Base-by-base conservation (phyloP, 2,888 invertebrate genomes). In the Hecatera dysodea region DNA sequence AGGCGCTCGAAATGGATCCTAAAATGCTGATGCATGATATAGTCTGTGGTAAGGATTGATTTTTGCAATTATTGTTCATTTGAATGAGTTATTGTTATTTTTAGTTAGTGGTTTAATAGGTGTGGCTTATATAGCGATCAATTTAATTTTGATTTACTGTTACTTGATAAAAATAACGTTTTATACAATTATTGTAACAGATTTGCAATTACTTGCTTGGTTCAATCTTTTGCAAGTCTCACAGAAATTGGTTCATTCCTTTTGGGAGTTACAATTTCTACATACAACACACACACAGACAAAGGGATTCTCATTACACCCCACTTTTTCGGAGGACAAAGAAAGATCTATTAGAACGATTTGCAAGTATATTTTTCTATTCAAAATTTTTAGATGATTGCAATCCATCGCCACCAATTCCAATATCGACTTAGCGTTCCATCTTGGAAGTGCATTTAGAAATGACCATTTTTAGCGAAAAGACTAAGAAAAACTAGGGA, bases 11-110 rank as follows among this genome's bases (percentile, higher is more conserved):
- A 74, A 77, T 77, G 77, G 64, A 60, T 68, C 24, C 77, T 8
- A 59, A 46, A 44, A 48, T 12, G 39, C 7, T 77, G 8, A 77
- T 77, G 77, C 12, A 74, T 8, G 53, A 74, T 36, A 79, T 77
- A 9, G 80, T 79, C 5, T 79, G 75, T 55, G 77, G 77, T 77
- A 44, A 74, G 80, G 8, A 8, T n/a, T 8, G 27, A 19, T 36
- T 19, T 11, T 44, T 61, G 15, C 11, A 24, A 46, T 33, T 5
- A 15, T 9, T 19, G 2, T 17, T 29, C 0, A 9, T 52, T 4
- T 55, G 1, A 39, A 50, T 24, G 0, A 27, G 2, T 11, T 53
- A 33, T 33, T 42, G 8, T 62, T 63, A 64, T 24, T 6, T 4
- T 9, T 67, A 67, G 67, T 0, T 4, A 11, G 6, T 24, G 24